A percentile compares a stretch with the other conserved stretches of the same genome.
Conservation (phyloP, 1,140 invertebrate species). For the Tetramorium simillimum region DNA sequence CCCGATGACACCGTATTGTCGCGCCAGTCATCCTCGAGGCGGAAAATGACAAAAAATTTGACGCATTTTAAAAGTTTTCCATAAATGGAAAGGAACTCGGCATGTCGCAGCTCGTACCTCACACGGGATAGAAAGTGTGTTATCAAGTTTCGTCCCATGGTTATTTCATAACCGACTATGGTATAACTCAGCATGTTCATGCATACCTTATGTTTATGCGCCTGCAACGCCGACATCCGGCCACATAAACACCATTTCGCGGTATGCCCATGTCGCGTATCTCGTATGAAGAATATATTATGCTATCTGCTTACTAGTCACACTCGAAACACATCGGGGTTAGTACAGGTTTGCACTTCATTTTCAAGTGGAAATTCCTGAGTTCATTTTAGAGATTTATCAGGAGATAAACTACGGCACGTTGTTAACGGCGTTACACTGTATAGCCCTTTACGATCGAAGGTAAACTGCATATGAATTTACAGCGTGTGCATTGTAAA, state of each 20-base stretch:
- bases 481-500: not conserved
- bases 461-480: slow-evolving; percentile 2
- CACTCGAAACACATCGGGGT: slow-evolving; percentile 2
- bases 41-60: slow-evolving; percentile 49
- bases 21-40: not conserved
- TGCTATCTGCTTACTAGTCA: slow-evolving; percentile 27
- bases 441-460: slow-evolving; percentile 16
- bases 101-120: not conserved
- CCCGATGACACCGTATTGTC: slow-evolving; percentile 6
- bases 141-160: slow-evolving; percentile 73
- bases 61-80: slow-evolving; percentile 69
- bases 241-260: slow-evolving; percentile 58
- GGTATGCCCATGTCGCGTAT: slow-evolving; percentile 27
- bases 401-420: not conserved
- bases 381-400: slow-evolving; percentile 41
- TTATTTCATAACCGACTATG: slow-evolving; percentile 70
- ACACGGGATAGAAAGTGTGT: slow-evolving; percentile 63
- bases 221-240: slow-evolving; percentile 43
- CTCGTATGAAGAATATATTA: slow-evolving; percentile 63
- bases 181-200: slow-evolving; percentile 70
- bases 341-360: slow-evolving; percentile 1
- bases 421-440: not conserved
- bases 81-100: slow-evolving; percentile 57
- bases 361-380: not conserved
- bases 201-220: slow-evolving; percentile 65